A percentile compares a stretch with the other conserved stretches of the same genome.
Evolutionary conservation across 2,888 invertebrate genomes (phyloP).

Genomic region (Lasius platythorax): DNA sequence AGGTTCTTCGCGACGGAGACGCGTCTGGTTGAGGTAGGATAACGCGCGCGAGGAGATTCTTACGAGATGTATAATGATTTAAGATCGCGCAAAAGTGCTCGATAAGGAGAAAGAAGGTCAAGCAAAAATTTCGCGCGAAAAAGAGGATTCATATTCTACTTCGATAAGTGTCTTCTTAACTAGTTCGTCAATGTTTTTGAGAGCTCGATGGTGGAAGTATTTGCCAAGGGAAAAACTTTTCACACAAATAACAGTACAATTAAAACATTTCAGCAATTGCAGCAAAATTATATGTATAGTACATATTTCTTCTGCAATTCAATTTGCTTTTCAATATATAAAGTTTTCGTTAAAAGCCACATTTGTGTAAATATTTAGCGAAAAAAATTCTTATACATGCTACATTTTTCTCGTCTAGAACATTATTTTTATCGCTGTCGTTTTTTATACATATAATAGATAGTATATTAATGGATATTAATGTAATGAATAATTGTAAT

Average conservation of each 20-base stretch:
- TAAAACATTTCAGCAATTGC: not conserved
- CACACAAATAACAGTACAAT: not conserved
- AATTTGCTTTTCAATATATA: not conserved
- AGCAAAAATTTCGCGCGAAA: not conserved
- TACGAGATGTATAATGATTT: constrained; percentile 22
- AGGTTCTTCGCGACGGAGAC: not conserved
- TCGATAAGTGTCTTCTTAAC: not conserved
- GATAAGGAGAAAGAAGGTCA: not conserved
- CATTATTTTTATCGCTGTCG: not conserved
- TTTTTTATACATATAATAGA: not conserved
- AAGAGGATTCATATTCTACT: not conserved
- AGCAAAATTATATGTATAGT: not conserved
- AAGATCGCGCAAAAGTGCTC: constrained; percentile 7
- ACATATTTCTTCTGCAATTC: not conserved
- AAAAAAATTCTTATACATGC: not conserved
- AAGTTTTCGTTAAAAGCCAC: not conserved
- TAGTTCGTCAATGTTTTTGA: not conserved
- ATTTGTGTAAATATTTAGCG: not conserved
- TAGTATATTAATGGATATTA: not conserved
- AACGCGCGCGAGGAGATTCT: constrained; percentile 14
- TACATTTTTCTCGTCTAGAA: no score
- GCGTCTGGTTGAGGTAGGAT: not conserved
- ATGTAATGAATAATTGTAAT: not conserved
- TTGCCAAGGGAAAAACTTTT: not conserved
- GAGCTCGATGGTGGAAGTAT: not conserved